Conservation (phyloP, 1,140 invertebrate species). For the Mercenaria mercenaria region DNA sequence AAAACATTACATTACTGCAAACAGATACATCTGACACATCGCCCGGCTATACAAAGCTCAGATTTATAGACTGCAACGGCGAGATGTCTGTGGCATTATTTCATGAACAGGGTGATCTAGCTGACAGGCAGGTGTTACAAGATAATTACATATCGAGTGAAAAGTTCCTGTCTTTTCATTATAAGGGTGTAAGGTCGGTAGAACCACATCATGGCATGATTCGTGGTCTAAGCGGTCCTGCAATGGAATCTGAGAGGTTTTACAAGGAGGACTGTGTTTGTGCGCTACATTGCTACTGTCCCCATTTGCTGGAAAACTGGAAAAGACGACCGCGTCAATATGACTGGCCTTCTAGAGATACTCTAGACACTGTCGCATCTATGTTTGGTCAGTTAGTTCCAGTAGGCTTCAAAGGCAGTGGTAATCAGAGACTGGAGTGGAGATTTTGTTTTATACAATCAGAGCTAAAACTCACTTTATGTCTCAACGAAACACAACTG, state of each 20-base stretch:
- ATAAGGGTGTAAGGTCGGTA: not conserved
- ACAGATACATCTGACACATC: not conserved
- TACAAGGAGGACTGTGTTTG: slow-evolving; percentile 28
- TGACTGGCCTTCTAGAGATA: not conserved
- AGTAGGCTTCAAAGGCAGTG: not conserved
- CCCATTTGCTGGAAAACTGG: not conserved
- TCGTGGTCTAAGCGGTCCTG: not conserved
- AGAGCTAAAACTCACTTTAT: not conserved
- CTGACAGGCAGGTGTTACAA: no score
- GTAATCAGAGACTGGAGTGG: slow-evolving; percentile 13
- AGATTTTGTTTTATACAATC: slow-evolving; percentile 1
- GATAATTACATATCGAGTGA: not conserved
- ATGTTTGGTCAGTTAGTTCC: not conserved
- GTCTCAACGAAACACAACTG: not conserved
- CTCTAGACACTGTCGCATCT: not conserved
- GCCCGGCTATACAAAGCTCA: not conserved
- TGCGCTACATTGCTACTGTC: not conserved
- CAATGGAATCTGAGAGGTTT: not conserved
- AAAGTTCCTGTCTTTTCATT: not conserved
- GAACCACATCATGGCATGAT: not conserved
- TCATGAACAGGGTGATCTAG: no score
- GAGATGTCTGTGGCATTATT: not conserved
- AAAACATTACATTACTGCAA: not conserved
- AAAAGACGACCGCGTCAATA: not conserved
- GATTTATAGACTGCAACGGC: no score